These are phyloP conservation scores for Scleropages formosus DNA, from an alignment of 2,797 vertebrate genomes.

Conservation along the genomic window DNA sequence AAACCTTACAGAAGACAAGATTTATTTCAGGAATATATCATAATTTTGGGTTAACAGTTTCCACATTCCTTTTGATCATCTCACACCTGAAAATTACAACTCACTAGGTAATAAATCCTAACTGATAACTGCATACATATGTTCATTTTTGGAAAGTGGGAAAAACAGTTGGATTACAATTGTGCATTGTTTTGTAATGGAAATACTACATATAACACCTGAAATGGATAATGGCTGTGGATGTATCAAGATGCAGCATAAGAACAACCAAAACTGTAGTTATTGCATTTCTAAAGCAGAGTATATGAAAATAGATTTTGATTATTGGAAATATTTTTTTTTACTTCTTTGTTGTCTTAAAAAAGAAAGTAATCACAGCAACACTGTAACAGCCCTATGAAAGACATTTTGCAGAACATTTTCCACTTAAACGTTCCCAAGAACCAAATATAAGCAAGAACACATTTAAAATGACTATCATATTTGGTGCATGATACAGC, in stretches of 20 bases:
- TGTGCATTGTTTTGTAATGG: not conserved
- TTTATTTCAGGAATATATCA: conserved; percentile 8
- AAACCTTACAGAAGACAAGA: not conserved
- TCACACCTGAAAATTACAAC: not conserved
- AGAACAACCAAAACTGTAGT: not conserved
- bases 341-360: conserved; percentile 15
- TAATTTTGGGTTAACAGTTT: not conserved
- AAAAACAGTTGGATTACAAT: conserved; percentile 3
- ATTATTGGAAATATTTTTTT: not conserved
- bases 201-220: not conserved
- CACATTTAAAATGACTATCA: not conserved
- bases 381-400: not conserved
- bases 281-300: not conserved
- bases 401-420: not conserved
- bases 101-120: not conserved
- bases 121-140: not conserved
- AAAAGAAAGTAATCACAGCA: not conserved
- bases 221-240: conserved; percentile 11
- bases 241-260: conserved; percentile 15
- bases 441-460: not conserved
- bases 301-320: not conserved
- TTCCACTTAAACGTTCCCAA: not conserved
- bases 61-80: conserved; percentile 17
- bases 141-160: not conserved
- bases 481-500: conserved; percentile 13